phyloP scores from a whole-genome alignment of 2,113 vertebrate genomes.

The Illadopsis cleaveri region DNA sequence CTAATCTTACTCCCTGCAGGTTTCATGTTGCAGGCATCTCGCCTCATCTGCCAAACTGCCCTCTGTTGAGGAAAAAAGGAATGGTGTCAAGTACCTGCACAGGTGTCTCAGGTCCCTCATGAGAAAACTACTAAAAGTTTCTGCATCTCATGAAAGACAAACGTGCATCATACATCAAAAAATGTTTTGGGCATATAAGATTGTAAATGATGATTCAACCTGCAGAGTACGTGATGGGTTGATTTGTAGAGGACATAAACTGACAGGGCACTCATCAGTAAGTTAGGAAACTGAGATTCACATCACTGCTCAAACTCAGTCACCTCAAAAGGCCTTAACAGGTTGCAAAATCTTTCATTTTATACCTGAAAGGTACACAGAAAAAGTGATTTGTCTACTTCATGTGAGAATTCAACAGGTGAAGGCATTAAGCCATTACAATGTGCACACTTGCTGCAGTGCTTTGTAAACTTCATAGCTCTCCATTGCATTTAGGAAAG shows the following conservation, averaged over 20 bases:
- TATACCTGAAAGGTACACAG: not conserved
- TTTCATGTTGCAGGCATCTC: not conserved
- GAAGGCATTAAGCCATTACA: not conserved
- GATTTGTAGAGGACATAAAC: not conserved
- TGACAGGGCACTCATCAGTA: not conserved
- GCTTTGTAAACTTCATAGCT: not conserved
- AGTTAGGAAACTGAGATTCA: not conserved
- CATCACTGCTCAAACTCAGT: not conserved
- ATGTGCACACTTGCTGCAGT: not conserved
- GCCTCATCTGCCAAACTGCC: not conserved
- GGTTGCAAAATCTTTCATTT: not conserved
- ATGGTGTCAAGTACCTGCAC: not conserved
- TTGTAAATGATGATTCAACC: not conserved
- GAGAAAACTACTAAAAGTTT: not conserved
- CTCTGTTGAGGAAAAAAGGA: not conserved
- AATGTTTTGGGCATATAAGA: not conserved
- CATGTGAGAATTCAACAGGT: not conserved
- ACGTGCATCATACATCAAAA: not conserved
- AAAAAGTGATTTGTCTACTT: not conserved
- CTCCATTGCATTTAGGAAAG: not conserved
- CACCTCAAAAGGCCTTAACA: not conserved
- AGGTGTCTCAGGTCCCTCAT: not conserved
- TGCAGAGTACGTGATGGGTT: not conserved
- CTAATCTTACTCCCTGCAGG: not conserved
- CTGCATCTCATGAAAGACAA: not conserved